Evolutionary conservation across 92 coral and sea anemone genomes (phyloP).

Genomic region (Galaxea fascicularis): DNA sequence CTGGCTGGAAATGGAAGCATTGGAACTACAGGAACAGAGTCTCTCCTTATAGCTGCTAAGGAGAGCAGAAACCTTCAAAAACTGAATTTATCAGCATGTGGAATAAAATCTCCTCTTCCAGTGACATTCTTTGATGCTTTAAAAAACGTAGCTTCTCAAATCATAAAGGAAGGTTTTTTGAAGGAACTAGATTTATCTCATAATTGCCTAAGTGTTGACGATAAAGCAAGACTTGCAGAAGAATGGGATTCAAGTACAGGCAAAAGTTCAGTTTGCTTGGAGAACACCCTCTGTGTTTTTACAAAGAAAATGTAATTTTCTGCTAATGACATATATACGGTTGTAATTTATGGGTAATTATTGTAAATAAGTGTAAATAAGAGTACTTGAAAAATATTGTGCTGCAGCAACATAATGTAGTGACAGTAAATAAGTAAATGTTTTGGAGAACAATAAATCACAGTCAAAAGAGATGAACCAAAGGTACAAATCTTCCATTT

Average conservation of each 20-base stretch:
- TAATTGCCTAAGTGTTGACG: constrained; percentile 23
- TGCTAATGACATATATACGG: not conserved
- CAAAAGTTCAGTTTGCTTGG: constrained; percentile 27
- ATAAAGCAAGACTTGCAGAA: constrained; percentile 39
- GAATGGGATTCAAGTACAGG: constrained; percentile 36
- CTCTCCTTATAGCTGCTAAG: constrained; percentile 23
- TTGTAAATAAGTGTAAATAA: not conserved
- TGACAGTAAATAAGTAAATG: no score
- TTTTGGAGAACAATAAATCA: no score
- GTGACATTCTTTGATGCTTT: constrained; percentile 29
- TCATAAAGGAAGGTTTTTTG: constrained; percentile 11
- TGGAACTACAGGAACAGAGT: not conserved
- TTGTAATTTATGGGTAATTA: not conserved
- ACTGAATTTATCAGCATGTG: constrained; percentile 84
- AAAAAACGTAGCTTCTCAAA: constrained; percentile 18
- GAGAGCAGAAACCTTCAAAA: constrained; percentile 45
- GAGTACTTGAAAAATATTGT: not conserved
- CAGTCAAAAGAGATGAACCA: no score
- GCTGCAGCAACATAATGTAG: not conserved
- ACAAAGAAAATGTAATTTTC: not conserved
- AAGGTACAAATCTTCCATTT: no score
- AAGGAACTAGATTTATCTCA: constrained; percentile 63
- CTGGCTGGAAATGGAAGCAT: constrained; percentile 79
- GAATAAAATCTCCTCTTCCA: constrained; percentile 74
- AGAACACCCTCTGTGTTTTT: constrained; percentile 42